A percentile compares a stretch with the other conserved stretches of the same genome.
Conservation (phyloP, 2,113 vertebrate species). For the Mastomys coucha region DNA sequence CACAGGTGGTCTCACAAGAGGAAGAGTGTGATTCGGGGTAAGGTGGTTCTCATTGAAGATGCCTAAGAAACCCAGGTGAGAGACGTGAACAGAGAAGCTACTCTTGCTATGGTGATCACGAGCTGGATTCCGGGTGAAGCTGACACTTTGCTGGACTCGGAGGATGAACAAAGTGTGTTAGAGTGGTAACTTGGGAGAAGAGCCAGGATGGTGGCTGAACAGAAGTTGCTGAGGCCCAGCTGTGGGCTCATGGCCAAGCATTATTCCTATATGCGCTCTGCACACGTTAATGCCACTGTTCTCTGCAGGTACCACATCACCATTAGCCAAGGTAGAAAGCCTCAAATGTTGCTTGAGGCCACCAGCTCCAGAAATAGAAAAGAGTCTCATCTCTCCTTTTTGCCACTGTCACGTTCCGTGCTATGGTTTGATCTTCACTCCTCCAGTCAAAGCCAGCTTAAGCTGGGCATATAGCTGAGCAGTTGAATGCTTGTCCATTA, state of each 20-base stretch:
- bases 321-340: neutral
- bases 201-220: too few relatives aligned
- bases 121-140: neutral
- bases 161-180: neutral
- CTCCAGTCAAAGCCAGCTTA: neutral
- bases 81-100: neutral
- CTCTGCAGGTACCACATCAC: fast-evolving
- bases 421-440: neutral
- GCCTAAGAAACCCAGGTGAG: neutral
- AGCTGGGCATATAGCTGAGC: neutral
- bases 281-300: fast-evolving
- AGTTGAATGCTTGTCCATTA: neutral
- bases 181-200: neutral
- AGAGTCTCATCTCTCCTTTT: neutral
- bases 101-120: neutral
- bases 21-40: neutral
- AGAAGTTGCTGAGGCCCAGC: too few relatives aligned
- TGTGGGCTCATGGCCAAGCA: fast-evolving
- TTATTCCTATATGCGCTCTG: neutral
- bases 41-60: neutral
- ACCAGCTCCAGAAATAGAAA: neutral
- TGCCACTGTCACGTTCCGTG: neutral
- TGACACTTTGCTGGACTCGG: neutral
- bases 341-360: neutral
- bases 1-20: neutral